Evolutionary conservation across 2,113 vertebrate species (phyloP).

Genomic region (Bos indicus): DNA sequence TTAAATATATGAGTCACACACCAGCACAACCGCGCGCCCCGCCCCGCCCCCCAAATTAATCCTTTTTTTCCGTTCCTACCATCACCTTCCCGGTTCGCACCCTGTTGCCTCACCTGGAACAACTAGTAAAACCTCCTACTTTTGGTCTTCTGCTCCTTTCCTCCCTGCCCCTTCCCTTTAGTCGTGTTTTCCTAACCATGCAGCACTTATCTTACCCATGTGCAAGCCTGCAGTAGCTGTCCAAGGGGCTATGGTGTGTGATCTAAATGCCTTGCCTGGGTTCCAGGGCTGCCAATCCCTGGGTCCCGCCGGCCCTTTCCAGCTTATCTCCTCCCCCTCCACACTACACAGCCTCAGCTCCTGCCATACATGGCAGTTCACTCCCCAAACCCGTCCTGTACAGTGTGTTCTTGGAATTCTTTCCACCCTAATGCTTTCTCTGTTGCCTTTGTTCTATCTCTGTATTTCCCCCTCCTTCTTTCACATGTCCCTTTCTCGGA

Average conservation of each 20-base stretch:
- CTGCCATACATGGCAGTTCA: background rate
- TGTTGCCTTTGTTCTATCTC: background rate
- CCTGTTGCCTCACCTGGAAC: background rate
- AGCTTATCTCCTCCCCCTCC: background rate
- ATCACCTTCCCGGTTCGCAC: background rate
- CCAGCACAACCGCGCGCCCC: background rate
- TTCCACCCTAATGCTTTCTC: background rate
- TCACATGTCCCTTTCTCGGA: background rate
- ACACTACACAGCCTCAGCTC: background rate
- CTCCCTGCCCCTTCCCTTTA: too few species aligned
- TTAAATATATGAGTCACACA: background rate
- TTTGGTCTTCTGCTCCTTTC: background rate
- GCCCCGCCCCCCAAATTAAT: background rate
- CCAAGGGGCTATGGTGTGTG: background rate
- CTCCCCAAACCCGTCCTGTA: background rate
- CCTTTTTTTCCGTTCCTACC: background rate
- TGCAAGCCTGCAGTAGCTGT: background rate
- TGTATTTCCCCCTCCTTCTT: background rate
- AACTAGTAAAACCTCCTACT: background rate
- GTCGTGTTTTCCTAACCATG: background rate
- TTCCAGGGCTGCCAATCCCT: background rate
- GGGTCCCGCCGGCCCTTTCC: background rate
- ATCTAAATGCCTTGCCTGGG: background rate
- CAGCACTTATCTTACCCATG: background rate
- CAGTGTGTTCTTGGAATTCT: conserved; percentile 2